Conservation (phyloP, 2,113 vertebrate genomes). For the Hypomesus transpacificus region DNA sequence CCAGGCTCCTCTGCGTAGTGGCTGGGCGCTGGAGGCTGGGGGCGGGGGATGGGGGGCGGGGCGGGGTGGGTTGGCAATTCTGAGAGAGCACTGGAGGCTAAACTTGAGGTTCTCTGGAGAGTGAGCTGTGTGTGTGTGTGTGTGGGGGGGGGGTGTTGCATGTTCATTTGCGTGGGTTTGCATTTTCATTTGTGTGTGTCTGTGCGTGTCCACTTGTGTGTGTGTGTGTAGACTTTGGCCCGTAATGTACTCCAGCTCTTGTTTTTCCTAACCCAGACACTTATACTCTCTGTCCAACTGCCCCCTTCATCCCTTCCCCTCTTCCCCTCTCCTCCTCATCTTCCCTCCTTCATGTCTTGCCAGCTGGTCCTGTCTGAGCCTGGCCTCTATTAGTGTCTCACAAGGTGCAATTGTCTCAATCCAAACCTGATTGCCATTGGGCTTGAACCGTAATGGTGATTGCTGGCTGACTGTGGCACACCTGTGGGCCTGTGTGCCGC, state of each 20-base stretch:
- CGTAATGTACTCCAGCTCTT: not conserved
- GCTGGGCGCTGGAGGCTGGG: constrained; percentile 1
- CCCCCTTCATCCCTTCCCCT: not conserved
- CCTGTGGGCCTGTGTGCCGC: constrained; percentile 55
- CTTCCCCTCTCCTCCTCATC: constrained; percentile 16
- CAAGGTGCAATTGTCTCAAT: constrained; percentile 52
- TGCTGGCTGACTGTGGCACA: constrained; percentile 62
- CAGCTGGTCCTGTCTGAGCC: constrained; percentile 58
- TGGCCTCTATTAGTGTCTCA: constrained; percentile 52
- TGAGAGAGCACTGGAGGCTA: constrained; percentile 13
- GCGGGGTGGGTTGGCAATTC: constrained; percentile 23
- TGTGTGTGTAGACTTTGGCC: constrained; percentile 9
- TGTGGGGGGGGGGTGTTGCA: constrained; percentile 1
- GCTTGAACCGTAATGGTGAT: constrained; percentile 64
- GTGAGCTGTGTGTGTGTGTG: not conserved
- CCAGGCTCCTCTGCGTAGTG: constrained; percentile 53
- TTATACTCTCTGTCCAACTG: constrained; percentile 23
- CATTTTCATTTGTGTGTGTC: constrained; percentile 34
- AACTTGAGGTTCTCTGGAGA: constrained; percentile 28
- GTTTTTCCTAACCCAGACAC: constrained; percentile 17
- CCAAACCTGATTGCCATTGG: constrained; percentile 64
- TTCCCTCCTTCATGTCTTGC: constrained; percentile 29
- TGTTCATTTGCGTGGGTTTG: constrained; percentile 14
- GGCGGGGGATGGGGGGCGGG: constrained; percentile 16
- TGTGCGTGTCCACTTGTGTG: constrained; percentile 30